Evolutionary conservation across 2,797 vertebrate genomes (phyloP), one percentile per base, ranked within the genome.

Genomic region (Pipistrellus kuhlii): DNA sequence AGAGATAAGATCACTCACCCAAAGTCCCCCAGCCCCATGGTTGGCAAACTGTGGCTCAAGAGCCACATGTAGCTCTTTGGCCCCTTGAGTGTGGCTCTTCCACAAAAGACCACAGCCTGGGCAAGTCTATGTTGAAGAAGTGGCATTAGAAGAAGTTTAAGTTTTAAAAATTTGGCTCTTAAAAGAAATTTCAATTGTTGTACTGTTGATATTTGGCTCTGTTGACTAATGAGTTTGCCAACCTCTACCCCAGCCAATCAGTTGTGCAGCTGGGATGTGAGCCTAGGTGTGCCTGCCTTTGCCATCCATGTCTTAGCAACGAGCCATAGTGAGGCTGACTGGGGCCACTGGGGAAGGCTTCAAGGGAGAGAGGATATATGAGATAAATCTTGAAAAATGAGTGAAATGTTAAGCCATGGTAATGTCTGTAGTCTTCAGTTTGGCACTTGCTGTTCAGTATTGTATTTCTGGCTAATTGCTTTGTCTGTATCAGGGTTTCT

Each of bases 251-350:
- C 20, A 14, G 35, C 15, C 46, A 23, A 5, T 25, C 2, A 18
- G 6, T 12, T 10, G 3, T 51, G 12, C 32, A 13, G 41, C 32
- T 20, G n/a, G 78, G 15, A 20, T 27, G 27, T 35, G 21, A 15
- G 5, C 44, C 17, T 23, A n/a, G 10, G 11, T 20, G 14, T 15
- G 14, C 25, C 81, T 57, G 38, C 27, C 55, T 78, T 30, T 0
- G 1, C 17, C 2, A 3, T 46, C 51, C 15, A 2, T 4, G 0
- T 78, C 13, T 5, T 32, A 27, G 20, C 25, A 17, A 14, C 2
- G 6, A 6, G 12, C n/a, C 9, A 5, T 5, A 4, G 20, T 10
- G 38, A n/a, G 57, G 53, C 75, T 32, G 35, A 11, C 15, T 10
- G 23, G 41, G 21, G 20, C n/a, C 7, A 6, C 15, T 13, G 55